Evolutionary conservation across 2,888 invertebrate genomes (phyloP).

Genomic region (Omphaloscelis lunosa): DNA sequence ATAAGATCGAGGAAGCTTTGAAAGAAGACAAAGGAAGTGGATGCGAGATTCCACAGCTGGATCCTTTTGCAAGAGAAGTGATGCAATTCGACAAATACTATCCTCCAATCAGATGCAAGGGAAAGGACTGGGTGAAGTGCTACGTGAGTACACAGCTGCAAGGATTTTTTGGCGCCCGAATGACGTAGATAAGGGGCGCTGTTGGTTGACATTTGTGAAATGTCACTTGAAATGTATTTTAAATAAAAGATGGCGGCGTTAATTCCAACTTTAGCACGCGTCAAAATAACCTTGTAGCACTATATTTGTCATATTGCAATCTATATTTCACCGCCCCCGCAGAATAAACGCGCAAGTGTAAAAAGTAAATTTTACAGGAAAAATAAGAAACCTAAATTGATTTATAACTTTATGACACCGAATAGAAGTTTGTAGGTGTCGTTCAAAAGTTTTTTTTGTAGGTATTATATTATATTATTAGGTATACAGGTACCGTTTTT

Average conservation of each 20-base stretch:
- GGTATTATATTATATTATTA: no score
- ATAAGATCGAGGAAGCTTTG: constrained; percentile 78
- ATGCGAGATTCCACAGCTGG: constrained; percentile 85
- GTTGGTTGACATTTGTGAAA: neutral
- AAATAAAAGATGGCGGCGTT: neutral
- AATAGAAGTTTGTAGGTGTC: no score
- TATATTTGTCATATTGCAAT: neutral
- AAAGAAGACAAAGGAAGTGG: constrained; percentile 83
- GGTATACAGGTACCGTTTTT: no score
- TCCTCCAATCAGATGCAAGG: constrained; percentile 92
- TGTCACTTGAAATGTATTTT: neutral
- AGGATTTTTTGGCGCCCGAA: neutral
- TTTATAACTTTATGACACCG: no score
- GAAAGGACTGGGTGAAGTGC: constrained; percentile 95
- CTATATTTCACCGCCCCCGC: neutral
- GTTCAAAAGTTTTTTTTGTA: no score
- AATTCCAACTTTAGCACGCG: neutral
- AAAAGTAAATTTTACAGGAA: no score
- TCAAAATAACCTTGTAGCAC: neutral
- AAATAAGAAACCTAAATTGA: no score
- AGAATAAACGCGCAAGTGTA: no score
- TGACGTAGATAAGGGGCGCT: neutral
- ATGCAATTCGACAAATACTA: constrained; percentile 93
- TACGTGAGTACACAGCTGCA: constrained; percentile 89
- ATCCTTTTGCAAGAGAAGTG: constrained; percentile 92